Evolutionary conservation across 1,140 invertebrate species (phyloP), one percentile per base, ranked within the genome.

Genomic region (Drosophila guanche): DNA sequence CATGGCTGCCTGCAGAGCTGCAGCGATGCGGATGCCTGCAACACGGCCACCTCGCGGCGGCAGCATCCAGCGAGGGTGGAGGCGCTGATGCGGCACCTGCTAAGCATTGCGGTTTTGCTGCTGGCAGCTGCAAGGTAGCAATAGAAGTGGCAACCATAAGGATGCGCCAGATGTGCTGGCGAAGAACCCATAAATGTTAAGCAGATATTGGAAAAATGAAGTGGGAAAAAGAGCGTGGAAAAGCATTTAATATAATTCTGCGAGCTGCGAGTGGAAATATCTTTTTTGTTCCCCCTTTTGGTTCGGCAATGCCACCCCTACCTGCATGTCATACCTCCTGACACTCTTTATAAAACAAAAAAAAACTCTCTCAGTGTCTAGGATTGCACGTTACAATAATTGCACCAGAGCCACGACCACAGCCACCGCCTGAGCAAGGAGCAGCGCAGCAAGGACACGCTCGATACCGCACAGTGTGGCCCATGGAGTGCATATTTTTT

Each of bases 1-100:
- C 94, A 95, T 76, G 96, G 96, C 37, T 97, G 96, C 89, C 94
- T 97, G 7, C 96, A 97, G 90, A 97, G 96, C 63, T 97, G 96
- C 92, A 96, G 95, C 86, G 96, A 97, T 89, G 95, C 95, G 1
- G 97, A 97, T 86, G 96, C 95, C 1, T 97, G 96, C 91, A 97
- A 97, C 52, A 67, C 80, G 14, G 67, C 63, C 45, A 54, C 48
- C 33, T 45, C 55, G 54, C 71, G 55, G 48, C 63, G 53, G 5
- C 60, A 50, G 48, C 65, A 54, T 43, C 59, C 57, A 54, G 62
- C 50, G 55, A 46, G 71, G n/a, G 40, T 37, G 29, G 83, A 75
- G 41, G 48, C 77, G 40, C 46, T 73, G 16, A 55, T 71, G 68
- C 61, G 60, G 23, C 67, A 60, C 37, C 68, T 89, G 58, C 68